Percentiles rank a stretch among this genome's conserved stretches.
Conservation (phyloP, 2,888 invertebrate species). For the Coremacera marginata region DNA sequence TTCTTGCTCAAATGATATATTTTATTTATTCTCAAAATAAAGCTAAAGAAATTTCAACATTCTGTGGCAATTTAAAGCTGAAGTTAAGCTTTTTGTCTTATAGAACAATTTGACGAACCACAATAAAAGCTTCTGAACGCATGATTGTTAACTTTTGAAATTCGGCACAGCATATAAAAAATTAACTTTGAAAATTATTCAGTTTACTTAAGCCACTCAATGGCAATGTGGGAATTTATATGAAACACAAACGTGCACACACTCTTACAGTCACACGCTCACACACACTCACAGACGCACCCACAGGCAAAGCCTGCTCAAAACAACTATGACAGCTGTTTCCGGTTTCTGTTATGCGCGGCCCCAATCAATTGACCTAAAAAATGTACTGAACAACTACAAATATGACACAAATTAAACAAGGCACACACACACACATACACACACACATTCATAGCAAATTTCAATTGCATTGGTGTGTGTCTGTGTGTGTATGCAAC, state of each 20-base stretch:
- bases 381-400: background rate
- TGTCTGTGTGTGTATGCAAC: background rate
- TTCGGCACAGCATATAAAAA: no score
- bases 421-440: background rate
- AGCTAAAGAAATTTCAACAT: no score
- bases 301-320: background rate
- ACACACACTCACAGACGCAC: background rate
- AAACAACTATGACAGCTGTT: conserved; percentile 6
- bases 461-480: background rate
- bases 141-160: no score
- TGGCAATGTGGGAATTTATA: background rate
- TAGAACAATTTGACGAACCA: no score
- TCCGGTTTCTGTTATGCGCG: conserved; percentile 2
- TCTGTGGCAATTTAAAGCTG: no score
- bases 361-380: conserved; percentile 6
- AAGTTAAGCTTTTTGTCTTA: no score
- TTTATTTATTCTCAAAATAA: no score
- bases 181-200: no score
- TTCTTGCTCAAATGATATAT: no score
- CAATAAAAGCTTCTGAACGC: no score
- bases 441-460: background rate
- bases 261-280: background rate
- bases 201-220: background rate
- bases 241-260: background rate
- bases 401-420: conserved; percentile 22